A percentile compares a stretch with the other conserved stretches of the same genome.
Conservation (phyloP, 2,888 invertebrate genomes). For the Falcaria lacertinaria region DNA sequence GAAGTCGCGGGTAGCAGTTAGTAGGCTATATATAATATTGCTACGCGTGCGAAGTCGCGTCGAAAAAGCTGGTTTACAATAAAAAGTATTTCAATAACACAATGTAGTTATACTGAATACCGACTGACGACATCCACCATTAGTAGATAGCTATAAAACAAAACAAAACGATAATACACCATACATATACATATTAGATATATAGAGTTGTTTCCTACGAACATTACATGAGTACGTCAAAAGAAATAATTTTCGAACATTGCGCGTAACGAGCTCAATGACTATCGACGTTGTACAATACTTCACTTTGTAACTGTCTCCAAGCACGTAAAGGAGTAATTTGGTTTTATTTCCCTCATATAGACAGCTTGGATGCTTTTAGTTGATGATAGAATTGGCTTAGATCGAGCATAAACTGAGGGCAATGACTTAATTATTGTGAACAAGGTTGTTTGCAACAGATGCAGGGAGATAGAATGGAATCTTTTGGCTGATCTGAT, state of each 20-base stretch:
- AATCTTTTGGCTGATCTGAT: background rate
- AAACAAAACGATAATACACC: no score
- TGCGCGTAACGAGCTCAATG: background rate
- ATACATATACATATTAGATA: no score
- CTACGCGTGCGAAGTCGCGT: no score
- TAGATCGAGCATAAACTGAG: conserved; percentile 29
- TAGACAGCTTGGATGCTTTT: conserved; percentile 29
- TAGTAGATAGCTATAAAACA: no score
- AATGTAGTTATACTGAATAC: no score
- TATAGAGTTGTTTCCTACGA: no score
- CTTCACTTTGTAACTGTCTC: conserved; percentile 17
- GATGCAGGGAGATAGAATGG: conserved; percentile 5
- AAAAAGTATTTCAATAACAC: no score
- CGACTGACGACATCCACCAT: no score
- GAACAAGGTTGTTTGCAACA: conserved; percentile 6
- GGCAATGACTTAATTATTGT: conserved; percentile 14
- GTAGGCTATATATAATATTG: no score
- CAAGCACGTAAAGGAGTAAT: conserved; percentile 36
- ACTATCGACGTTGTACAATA: background rate
- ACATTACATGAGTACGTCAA: no score
- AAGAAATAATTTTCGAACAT: background rate
- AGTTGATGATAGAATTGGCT: conserved; percentile 33
- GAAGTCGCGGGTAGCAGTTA: no score
- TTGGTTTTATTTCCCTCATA: conserved; percentile 34
- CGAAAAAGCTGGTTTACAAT: no score